Evolutionary conservation across 53 echinoderm and acorn worm genomes (phyloP).

Genomic region (Glandiceps talaboti): DNA sequence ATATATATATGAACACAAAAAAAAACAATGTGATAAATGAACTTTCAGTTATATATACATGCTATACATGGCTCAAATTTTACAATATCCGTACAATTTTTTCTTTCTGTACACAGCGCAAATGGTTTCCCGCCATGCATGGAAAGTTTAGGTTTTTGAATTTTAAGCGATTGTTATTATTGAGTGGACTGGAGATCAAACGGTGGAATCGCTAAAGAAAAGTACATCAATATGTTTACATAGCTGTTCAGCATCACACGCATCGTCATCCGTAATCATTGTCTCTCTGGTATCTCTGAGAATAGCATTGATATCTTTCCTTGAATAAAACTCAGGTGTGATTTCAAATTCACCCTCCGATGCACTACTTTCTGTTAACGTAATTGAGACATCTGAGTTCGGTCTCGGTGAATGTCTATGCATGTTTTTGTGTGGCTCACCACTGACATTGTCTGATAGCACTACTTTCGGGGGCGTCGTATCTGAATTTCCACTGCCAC

Average conservation of each 20-base stretch:
- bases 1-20: too few species aligned
- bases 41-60: too few species aligned
- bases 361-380: background rate
- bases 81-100: too few species aligned
- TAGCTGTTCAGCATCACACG: background rate
- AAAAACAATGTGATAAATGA: too few species aligned
- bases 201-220: background rate
- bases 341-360: background rate
- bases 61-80: too few species aligned
- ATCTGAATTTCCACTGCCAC: background rate
- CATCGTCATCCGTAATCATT: background rate
- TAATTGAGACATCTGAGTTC: background rate
- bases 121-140: too few species aligned
- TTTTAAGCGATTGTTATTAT: too few species aligned
- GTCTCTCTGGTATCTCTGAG: background rate
- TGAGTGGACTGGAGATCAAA: too few species aligned
- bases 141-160: too few species aligned
- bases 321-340: background rate
- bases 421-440: background rate
- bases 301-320: background rate
- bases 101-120: too few species aligned
- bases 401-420: background rate
- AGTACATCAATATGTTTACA: background rate
- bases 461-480: background rate
- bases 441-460: background rate